Conservation (phyloP, 2,797 vertebrate species). For the Setipinna tenuifilis region DNA sequence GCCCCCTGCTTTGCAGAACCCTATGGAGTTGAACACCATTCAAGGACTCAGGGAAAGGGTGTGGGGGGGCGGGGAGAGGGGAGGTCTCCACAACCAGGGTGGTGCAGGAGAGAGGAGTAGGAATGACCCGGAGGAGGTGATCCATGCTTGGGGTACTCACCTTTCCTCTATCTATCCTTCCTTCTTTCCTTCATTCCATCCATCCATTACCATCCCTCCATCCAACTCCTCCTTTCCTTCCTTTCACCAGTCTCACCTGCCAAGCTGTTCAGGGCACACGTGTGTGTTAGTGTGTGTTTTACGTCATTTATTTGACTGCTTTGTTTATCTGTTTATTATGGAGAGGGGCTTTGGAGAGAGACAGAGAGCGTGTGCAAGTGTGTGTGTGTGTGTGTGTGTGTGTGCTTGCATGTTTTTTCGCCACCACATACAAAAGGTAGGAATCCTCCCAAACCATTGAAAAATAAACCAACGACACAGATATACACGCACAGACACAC, state of each 20-base stretch:
- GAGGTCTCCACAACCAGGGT: conserved; percentile 56
- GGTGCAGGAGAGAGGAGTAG: conserved; percentile 42
- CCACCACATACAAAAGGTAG: conserved; percentile 36
- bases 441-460: conserved; percentile 45
- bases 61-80: background rate
- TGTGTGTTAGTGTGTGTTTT: conserved; percentile 21
- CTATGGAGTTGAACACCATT: background rate
- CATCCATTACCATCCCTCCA: conserved; percentile 48
- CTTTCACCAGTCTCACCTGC: conserved; percentile 38
- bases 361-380: conserved; percentile 10
- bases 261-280: conserved; percentile 58
- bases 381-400: conserved; percentile 29
- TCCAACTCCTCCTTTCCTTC: conserved; percentile 47
- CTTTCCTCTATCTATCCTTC: conserved; percentile 60
- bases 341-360: background rate
- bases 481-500: background rate
- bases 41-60: background rate
- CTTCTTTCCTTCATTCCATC: conserved; percentile 36
- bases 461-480: conserved; percentile 44
- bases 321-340: background rate
- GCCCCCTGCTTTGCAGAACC: background rate
- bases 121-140: conserved; percentile 41
- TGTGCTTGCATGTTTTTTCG: conserved; percentile 30
- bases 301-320: background rate
- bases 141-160: conserved; percentile 62